These are phyloP conservation scores for Sarcophaga peregrina DNA, from an alignment of 1,140 invertebrate species.

Conservation along the genomic window DNA sequence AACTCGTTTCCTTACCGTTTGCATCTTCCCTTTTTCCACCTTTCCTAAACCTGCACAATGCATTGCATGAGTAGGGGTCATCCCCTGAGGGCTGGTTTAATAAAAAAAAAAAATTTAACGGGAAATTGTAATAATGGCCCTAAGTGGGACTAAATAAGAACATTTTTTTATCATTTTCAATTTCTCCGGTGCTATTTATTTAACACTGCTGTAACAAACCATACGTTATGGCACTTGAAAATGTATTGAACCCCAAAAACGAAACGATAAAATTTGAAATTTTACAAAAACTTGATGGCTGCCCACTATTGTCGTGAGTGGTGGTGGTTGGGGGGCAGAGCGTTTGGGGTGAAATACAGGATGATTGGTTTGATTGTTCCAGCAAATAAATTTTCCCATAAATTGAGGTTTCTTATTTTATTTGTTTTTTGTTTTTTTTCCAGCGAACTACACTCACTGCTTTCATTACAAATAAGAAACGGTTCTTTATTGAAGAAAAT, in stretches of 20 bases:
- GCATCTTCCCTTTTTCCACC: too few relatives aligned
- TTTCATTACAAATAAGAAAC: too few relatives aligned
- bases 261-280: slow-evolving; percentile 1
- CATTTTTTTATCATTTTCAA: too few relatives aligned
- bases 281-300: background rate
- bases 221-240: background rate
- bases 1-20: too few relatives aligned
- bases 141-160: too few relatives aligned
- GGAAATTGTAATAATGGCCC: too few relatives aligned
- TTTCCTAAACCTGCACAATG: too few relatives aligned
- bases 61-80: too few relatives aligned
- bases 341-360: too few relatives aligned
- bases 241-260: background rate
- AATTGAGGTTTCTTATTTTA: background rate
- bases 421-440: slow-evolving; percentile 1
- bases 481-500: background rate
- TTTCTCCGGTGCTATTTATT: background rate
- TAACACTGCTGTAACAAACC: background rate
- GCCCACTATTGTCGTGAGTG: background rate
- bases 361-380: background rate
- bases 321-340: background rate
- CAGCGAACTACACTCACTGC: too few relatives aligned
- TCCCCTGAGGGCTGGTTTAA: too few relatives aligned
- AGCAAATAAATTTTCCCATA: background rate
- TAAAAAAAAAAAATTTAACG: too few relatives aligned